Evolutionary conservation across 53 echinoderm and acorn worm species (phyloP).

Genomic region (Echinarachnius parma): DNA sequence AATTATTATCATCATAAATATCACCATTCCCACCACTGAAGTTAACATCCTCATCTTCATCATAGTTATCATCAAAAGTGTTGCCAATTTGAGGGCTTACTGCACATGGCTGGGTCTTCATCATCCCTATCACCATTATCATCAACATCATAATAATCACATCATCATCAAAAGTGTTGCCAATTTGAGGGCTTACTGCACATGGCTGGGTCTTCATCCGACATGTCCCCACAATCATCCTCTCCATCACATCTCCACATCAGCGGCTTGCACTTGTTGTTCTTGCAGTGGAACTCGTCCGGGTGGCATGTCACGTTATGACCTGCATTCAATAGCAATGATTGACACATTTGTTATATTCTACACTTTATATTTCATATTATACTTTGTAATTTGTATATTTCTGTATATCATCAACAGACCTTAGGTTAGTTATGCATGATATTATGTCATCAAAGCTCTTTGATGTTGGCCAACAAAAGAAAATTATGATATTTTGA

Average conservation of each 20-base stretch:
- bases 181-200: conserved; percentile 56
- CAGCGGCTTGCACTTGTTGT: conserved; percentile 46
- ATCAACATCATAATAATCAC: background rate
- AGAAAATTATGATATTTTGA: too few relatives aligned
- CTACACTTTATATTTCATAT: too few relatives aligned
- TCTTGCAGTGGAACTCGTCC: conserved; percentile 55
- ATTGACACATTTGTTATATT: too few relatives aligned
- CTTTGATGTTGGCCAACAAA: too few relatives aligned
- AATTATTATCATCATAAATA: background rate
- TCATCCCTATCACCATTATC: background rate
- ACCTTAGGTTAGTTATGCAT: too few relatives aligned
- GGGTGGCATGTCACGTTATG: conserved; percentile 22
- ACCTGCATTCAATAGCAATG: conserved; percentile 15
- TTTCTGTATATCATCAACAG: too few relatives aligned
- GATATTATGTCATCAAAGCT: too few relatives aligned
- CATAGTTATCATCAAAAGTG: background rate
- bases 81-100: conserved; percentile 31
- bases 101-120: conserved; percentile 12
- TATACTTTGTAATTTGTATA: too few relatives aligned
- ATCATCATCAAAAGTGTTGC: too few relatives aligned
- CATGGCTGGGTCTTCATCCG: conserved; percentile 38
- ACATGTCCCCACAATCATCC: conserved; percentile 64
- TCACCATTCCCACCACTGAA: background rate
- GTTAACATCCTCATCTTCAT: background rate
- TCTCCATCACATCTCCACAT: conserved; percentile 67